These are phyloP conservation scores for Mizuhopecten yessoensis DNA, from an alignment of 1,140 invertebrate genomes.

Conservation along the genomic window DNA sequence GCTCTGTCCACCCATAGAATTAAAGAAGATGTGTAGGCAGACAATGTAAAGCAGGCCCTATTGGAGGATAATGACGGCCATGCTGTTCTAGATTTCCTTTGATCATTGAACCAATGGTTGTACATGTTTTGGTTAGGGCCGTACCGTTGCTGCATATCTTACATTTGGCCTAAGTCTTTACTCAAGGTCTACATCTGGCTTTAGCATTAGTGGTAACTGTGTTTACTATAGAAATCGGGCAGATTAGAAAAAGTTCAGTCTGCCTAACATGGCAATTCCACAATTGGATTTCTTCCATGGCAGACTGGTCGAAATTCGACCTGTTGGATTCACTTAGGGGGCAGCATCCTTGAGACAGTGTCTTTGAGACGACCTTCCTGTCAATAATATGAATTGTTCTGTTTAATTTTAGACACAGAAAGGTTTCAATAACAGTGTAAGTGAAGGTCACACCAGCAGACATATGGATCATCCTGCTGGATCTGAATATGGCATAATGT, in stretches of 20 bases:
- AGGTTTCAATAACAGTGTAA: not conserved
- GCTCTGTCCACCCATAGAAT: not conserved
- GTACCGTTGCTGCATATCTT: not conserved
- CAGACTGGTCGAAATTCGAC: not conserved
- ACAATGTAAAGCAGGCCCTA: not conserved
- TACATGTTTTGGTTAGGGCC: not conserved
- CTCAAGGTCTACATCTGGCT: slow-evolving; percentile 8
- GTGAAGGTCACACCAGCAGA: not conserved
- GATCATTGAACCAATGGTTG: not conserved
- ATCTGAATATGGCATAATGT: too few species aligned
- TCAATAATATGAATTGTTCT: not conserved
- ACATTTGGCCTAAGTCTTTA: not conserved
- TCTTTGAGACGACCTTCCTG: not conserved
- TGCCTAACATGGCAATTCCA: not conserved
- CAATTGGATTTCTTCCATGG: not conserved
- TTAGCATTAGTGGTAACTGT: not conserved
- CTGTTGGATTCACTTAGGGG: not conserved
- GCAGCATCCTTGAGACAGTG: not conserved
- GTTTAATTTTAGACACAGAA: not conserved
- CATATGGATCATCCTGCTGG: too few species aligned
- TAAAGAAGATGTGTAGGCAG: slow-evolving; percentile 4
- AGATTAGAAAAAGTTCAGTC: not conserved
- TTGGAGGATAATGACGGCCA: not conserved
- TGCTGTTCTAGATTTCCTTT: slow-evolving; percentile 18
- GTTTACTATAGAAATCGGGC: slow-evolving; percentile 2